Conservation (phyloP, 2,113 vertebrate genomes). For the Neofelis nebulosa region DNA sequence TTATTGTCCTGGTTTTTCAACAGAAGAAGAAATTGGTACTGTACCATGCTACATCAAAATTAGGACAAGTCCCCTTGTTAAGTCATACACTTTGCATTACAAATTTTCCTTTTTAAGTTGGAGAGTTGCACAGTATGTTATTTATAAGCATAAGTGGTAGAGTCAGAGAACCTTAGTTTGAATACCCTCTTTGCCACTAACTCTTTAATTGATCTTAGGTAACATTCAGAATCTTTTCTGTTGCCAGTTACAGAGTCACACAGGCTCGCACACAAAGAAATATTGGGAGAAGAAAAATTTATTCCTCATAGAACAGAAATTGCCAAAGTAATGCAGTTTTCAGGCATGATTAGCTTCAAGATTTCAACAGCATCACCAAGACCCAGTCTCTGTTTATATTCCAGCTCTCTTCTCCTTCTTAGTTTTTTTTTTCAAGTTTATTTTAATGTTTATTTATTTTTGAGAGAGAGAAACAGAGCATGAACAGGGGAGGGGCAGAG, state of each 20-base stretch:
- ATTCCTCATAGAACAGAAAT: not conserved
- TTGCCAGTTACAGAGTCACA: not conserved
- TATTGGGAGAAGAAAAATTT: not conserved
- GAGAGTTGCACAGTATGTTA: not conserved
- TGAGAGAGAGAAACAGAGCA: too few relatives aligned
- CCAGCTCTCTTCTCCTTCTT: not conserved
- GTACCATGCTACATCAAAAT: not conserved
- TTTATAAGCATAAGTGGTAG: not conserved
- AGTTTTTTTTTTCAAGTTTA: not conserved
- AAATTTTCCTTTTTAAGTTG: not conserved
- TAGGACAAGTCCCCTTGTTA: not conserved
- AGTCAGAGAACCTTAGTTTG: not conserved
- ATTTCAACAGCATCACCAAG: not conserved
- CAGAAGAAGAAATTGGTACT: not conserved
- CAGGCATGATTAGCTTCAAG: not conserved
- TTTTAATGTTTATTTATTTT: too few relatives aligned
- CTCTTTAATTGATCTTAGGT: not conserved
- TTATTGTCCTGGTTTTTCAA: not conserved
- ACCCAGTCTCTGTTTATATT: not conserved
- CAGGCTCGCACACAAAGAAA: not conserved
- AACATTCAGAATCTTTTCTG: not conserved
- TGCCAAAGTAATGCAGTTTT: not conserved
- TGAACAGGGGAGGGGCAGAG: too few relatives aligned
- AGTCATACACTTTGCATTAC: not conserved
- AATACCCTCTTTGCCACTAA: not conserved